phyloP scores from a whole-genome alignment of 2,888 invertebrate genomes.

The Yponomeuta sedellus region DNA sequence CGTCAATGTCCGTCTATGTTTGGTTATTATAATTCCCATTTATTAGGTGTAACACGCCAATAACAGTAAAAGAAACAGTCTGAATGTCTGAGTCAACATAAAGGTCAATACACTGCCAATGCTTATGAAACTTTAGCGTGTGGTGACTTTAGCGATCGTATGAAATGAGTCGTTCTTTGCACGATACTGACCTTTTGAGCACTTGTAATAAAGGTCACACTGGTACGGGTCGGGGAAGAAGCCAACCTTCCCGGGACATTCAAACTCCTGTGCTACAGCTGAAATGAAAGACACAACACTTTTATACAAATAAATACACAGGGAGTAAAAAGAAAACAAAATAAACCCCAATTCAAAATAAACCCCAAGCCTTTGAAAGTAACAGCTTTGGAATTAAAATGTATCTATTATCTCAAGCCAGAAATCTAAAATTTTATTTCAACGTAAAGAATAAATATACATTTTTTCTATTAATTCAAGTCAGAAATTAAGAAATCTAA shows the following conservation, averaged over 20 bases:
- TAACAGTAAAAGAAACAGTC: background rate
- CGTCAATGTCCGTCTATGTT: background rate
- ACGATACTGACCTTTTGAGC: constrained; percentile 76
- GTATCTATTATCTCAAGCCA: no score
- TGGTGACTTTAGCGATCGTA: background rate
- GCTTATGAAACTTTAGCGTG: background rate
- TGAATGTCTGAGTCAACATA: background rate
- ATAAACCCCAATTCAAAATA: no score
- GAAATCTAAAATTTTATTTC: no score
- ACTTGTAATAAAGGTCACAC: constrained; percentile 88
- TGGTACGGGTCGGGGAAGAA: constrained; percentile 84
- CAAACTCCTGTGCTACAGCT: constrained; percentile 73
- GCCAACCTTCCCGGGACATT: constrained; percentile 84
- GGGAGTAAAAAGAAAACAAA: no score
- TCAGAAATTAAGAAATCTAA: no score
- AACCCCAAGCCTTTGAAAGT: no score
- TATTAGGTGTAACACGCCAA: background rate
- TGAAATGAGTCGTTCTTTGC: constrained; percentile 11
- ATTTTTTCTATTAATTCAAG: no score
- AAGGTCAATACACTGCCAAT: background rate
- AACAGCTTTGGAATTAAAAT: no score
- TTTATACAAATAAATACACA: no score
- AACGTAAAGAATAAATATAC: no score
- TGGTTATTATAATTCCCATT: background rate
- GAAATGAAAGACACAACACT: constrained; percentile 27